Base-by-base conservation (phyloP, 2,888 invertebrate genomes). In the Callinectes sapidus region DNA sequence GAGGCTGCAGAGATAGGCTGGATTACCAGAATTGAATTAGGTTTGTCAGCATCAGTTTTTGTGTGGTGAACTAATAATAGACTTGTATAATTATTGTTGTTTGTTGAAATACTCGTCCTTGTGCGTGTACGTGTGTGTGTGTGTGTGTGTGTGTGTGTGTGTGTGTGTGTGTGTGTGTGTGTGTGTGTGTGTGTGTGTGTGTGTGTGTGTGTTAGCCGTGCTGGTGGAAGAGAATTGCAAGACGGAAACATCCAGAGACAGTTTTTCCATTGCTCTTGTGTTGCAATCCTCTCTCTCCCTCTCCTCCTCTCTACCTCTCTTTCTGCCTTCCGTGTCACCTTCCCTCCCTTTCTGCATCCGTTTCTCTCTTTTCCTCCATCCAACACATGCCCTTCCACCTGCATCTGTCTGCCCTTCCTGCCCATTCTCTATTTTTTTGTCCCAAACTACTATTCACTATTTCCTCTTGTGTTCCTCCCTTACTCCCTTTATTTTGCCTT, bases 111-210 rank as follows among this genome's bases (percentile, higher is more conserved):
- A 23, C 23, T 16, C 35, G 42, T 88, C 1, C 42, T 3, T 55
- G n/a, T 88, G 39, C 5, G 39, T 39, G 39, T 23, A n/a, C 28
- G 88, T 88, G 48, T 88, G 54, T 88, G 88, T 88, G 54, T 88
- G 88, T 88, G 88, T 88, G 54, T 88, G 88, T 88, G 88, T 88
- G 39, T 54, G 88, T 88, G 48, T 42, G 48, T 88, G 54, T 88
- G 5, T 88, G n/a, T 88, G 88, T 88, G n/a, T 88, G 88, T 88
- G 39, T 42, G 54, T 32, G 18, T 42, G 54, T 54, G 54, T 55
- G n/a, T 55, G 28, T 88, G 61, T 88, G 61, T 88, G 61, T 14
- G 54, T 88, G 88, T 61, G 88, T 88, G 88, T 55, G 88, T 55
- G 55, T 88, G 28, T 88, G 88, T 88, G 88, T 55, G 71, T 28